These are phyloP conservation scores for Trochalopteron elliotii DNA, from an alignment of 2,113 vertebrate genomes.

Conservation along the genomic window DNA sequence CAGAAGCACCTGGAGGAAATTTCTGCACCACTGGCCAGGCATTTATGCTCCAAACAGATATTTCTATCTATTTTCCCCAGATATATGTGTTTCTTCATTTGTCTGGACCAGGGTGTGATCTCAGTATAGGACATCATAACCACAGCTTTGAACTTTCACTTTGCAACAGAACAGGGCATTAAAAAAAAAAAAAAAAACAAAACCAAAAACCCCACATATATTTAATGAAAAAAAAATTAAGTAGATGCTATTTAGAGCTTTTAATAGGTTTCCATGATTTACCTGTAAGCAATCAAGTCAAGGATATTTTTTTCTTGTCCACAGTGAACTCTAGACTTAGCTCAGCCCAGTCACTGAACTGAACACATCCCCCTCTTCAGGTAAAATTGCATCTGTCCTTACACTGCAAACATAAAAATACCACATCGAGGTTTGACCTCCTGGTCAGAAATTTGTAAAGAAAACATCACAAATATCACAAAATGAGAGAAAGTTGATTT, in stretches of 20 bases:
- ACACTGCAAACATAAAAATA: neutral
- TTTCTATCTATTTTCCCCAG: neutral
- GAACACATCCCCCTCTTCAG: no score
- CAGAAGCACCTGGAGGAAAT: slow-evolving; percentile 42
- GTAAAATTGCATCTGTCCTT: neutral
- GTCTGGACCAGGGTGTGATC: neutral
- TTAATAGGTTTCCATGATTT: neutral
- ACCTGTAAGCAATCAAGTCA: neutral
- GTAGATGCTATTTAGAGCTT: neutral
- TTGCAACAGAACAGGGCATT: neutral
- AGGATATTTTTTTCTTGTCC: neutral
- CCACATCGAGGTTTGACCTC: neutral
- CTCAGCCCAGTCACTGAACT: neutral
- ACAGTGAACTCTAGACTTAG: neutral
- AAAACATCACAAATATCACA: neutral
- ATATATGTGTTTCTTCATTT: neutral
- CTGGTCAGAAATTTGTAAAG: neutral
- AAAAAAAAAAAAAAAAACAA: neutral
- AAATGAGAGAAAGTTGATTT: neutral
- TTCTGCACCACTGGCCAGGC: slow-evolving; percentile 44
- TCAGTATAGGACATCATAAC: neutral
- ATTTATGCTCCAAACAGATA: neutral
- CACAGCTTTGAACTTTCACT: neutral
- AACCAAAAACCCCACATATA: neutral
- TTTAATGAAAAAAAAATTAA: neutral